A percentile compares a stretch with the other conserved stretches of the same genome.
Conservation (phyloP, 2,888 invertebrate genomes). For the Eupithecia exiguata region DNA sequence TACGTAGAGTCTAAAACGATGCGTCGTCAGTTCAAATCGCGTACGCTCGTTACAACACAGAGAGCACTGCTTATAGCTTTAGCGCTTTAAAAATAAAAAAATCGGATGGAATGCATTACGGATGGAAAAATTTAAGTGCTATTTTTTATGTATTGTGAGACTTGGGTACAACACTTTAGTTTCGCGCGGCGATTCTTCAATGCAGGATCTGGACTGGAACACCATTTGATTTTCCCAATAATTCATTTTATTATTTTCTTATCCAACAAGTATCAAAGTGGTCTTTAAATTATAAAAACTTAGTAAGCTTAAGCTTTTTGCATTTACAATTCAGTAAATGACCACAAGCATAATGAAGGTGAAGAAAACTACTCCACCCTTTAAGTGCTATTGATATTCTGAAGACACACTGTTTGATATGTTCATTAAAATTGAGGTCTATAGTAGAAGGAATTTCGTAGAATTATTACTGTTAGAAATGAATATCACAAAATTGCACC, state of each 20-base stretch:
- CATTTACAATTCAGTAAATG: background rate
- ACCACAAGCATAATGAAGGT: background rate
- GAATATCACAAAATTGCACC: constrained; percentile 16
- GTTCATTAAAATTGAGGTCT: background rate
- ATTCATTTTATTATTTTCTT: background rate
- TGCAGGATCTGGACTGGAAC: background rate
- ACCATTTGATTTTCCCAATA: background rate
- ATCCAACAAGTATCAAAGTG: background rate
- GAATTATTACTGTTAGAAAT: constrained; percentile 7
- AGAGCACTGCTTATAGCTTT: background rate
- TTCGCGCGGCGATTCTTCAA: background rate
- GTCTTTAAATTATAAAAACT: background rate
- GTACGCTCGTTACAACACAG: background rate
- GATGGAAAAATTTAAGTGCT: background rate
- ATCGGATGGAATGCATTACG: background rate
- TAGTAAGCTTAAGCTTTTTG: background rate
- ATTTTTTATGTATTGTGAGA: background rate
- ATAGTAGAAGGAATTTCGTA: background rate
- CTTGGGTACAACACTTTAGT: background rate
- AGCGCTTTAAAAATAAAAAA: background rate
- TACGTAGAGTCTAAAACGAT: no score
- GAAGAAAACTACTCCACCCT: background rate
- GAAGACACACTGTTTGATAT: background rate
- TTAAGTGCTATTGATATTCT: background rate
- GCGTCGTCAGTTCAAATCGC: background rate